Base-by-base conservation (phyloP, 2,797 vertebrate species). In the Lerista edwardsae region DNA sequence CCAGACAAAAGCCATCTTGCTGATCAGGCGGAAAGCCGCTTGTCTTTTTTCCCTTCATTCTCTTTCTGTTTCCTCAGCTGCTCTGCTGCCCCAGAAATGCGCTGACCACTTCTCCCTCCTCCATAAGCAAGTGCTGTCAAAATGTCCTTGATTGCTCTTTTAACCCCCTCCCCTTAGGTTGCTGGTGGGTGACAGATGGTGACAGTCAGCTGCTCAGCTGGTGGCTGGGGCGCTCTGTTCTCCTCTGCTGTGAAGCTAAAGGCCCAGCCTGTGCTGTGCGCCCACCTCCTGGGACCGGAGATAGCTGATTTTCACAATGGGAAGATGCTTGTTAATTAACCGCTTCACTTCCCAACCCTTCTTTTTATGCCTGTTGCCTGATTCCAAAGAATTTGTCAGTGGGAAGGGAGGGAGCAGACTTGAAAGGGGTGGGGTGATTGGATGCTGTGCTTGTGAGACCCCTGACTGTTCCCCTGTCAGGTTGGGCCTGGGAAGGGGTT, bases 121-220 rank as follows among this genome's bases (percentile, higher is more conserved):
- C 0, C 17, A 57, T 44, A 21, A 57, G 84, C 79, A 51, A 67
- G 84, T 67, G 19, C 82, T 64, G 57, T 2, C 82, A 84, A 85
- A 87, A 90, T 67, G 44, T 75, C 78, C 0, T 71, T 55, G 7
- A 79, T 83, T 89, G 86, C 79, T 91, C 80, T 76, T 90, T 87
- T 75, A 57, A 80, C 55, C 79, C 65, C 62, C 62, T 55, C 29
- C 71, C 44, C 62, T 0, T 0, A 51, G 61, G 82, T 85, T 84
- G 81, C 87, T 69, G 84, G 47, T 39, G 59, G 51, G 51, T 82
- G 77, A 88, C 92, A 93, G 92, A 93, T 93, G 93, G 93, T 41
- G 1, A 0, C 0, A 67, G 88, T 86, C 91, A 79, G 85, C 82
- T 51, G 83, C 90, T 84, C 89, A 2, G 92, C 84, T 90, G 93